Percentiles rank a stretch among this genome's conserved stretches.
Conservation (phyloP, 2,888 invertebrate species). For the Apamea crenata region DNA sequence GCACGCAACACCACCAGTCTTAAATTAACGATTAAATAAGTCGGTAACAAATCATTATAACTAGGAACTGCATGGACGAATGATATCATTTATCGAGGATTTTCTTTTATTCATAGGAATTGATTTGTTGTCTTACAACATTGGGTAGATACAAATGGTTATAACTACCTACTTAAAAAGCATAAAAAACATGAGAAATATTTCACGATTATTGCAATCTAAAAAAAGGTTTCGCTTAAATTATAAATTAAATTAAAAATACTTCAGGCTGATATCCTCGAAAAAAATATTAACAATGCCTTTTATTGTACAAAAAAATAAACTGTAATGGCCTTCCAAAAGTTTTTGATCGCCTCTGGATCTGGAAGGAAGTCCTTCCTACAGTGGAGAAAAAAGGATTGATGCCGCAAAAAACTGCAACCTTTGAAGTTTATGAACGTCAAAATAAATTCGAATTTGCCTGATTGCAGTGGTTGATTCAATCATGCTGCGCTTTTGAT, state of each 20-base stretch:
- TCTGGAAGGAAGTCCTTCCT: too few species aligned
- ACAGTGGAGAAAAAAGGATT: neutral
- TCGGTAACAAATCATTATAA: conserved; percentile 28
- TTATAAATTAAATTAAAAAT: neutral
- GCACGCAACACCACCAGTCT: conserved; percentile 42
- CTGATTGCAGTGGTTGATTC: neutral
- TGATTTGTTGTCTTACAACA: neutral
- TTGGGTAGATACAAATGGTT: neutral
- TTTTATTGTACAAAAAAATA: neutral
- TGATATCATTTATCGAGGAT: neutral
- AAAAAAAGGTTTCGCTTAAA: neutral
- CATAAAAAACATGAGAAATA: neutral
- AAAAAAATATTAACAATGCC: neutral
- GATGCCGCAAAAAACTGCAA: neutral
- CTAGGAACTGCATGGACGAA: neutral
- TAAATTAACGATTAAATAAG: conserved; percentile 51
- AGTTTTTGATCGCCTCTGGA: neutral
- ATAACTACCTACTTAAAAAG: neutral
- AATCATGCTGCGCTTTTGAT: neutral
- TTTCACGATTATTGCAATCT: neutral
- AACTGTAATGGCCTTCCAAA: neutral
- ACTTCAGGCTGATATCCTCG: neutral
- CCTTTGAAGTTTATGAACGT: neutral
- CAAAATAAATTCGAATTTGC: neutral
- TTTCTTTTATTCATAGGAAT: neutral